phyloP scores from a whole-genome alignment of 53 echinoderm and acorn worm species.

The Echinarachnius parma region DNA sequence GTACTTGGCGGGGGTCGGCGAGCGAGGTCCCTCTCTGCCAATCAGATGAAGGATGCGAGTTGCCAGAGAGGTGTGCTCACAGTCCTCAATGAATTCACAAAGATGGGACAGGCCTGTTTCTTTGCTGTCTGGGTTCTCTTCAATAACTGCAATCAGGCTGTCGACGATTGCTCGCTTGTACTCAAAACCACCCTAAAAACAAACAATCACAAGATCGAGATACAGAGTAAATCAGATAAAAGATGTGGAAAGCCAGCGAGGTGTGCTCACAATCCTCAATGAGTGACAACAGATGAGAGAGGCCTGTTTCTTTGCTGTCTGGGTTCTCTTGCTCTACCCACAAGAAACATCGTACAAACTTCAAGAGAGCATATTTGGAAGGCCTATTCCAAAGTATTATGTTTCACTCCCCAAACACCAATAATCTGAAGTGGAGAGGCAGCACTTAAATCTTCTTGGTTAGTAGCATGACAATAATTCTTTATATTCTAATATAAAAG shows the following conservation, averaged over 20 bases:
- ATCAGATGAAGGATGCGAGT: constrained; percentile 95
- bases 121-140: constrained; percentile 97
- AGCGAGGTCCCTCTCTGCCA: constrained; percentile 94
- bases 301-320: constrained; percentile 95
- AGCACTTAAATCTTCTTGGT: too few relatives aligned
- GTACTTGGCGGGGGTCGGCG: constrained; percentile 89
- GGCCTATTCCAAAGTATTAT: too few relatives aligned
- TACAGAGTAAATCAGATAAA: constrained; percentile 90
- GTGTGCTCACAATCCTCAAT: constrained; percentile 99
- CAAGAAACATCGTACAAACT: too few relatives aligned
- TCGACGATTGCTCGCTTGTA: constrained; percentile 96
- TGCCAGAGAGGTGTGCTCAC: constrained; percentile 94
- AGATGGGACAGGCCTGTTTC: constrained; percentile 93
- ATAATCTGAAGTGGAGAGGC: too few relatives aligned
- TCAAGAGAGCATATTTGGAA: too few relatives aligned
- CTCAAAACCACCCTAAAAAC: constrained; percentile 88
- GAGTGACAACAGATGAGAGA: constrained; percentile 95
- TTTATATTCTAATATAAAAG: too few relatives aligned
- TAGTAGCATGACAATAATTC: too few relatives aligned
- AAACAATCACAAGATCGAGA: too few relatives aligned
- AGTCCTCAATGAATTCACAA: constrained; percentile 99
- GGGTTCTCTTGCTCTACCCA: constrained; percentile 97
- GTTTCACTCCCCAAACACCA: too few relatives aligned
- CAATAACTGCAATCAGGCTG: constrained; percentile 91
- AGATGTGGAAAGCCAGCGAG: constrained; percentile 87